Base-by-base conservation (phyloP, 2,888 invertebrate species). In the Hedya salicella region DNA sequence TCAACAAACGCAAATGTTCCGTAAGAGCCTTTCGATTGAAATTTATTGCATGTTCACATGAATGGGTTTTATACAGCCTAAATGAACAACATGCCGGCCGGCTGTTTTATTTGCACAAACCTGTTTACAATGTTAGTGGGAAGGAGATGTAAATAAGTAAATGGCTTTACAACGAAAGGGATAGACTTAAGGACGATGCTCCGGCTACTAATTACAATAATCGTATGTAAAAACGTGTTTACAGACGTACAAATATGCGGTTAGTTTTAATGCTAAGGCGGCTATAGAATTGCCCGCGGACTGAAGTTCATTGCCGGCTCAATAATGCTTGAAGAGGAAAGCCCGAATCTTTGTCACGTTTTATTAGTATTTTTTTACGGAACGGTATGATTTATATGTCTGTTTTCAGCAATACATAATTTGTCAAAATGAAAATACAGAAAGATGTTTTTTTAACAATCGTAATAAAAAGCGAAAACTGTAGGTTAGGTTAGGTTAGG, bases 81-180 rank as follows among this genome's bases (percentile, higher is more conserved):
- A 75, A 75, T 73, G 74, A 79, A 77, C 75, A 74, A 79, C 76
- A 79, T 74, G 74, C 74, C 69, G 72, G 61, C 57, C 66, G 65
- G 73, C 78, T 77, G 77, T 81, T 82, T 85, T 85, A 78, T 85
- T 86, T 80, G 79, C 77, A 70, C 65, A 68, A 83, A 78, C 79
- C 80, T 75, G 80, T 78, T 78, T 62, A 52, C 56, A 32, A 17
- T 32, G 57, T 44, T 19, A 32, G 46, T 25, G 17, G 46, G 60
- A 49, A 32, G 36, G 61, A 49, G 61, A 61, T 19, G 19, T 52
- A 8, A 19, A 53, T 48, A 66, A 17, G 17, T 11, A 32, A 48
- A 66, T 19, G 25, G 19, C 53, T 2, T 36, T 16, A 6, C 14
- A 40, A 19, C 3, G 61, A 67, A 17, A 54, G 39, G 19, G 66